Evolutionary conservation across 2,113 vertebrate genomes (phyloP).

Genomic region (Hippocampus abdominalis): DNA sequence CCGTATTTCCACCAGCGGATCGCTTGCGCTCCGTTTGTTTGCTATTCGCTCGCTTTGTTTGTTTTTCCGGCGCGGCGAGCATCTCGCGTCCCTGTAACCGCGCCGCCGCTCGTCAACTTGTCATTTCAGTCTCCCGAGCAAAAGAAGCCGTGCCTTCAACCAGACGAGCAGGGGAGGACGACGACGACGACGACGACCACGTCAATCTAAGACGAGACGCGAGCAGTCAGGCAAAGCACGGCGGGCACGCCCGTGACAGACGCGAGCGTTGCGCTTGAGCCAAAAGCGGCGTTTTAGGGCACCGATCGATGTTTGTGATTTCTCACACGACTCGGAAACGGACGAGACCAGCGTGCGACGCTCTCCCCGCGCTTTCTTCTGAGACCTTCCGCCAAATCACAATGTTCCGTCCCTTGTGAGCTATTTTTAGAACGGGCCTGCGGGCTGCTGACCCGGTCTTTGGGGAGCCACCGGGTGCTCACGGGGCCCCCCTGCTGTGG

Average conservation of each 20-base stretch:
- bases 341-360: too few relatives aligned
- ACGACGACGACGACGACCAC: slow-evolving; percentile 72
- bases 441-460: too few relatives aligned
- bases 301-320: too few relatives aligned
- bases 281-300: too few relatives aligned
- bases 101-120: slow-evolving; percentile 58
- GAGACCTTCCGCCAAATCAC: too few relatives aligned
- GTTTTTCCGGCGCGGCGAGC: slow-evolving; percentile 53
- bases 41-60: slow-evolving; percentile 50
- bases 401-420: too few relatives aligned
- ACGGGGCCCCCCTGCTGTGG: too few relatives aligned
- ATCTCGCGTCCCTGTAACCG: slow-evolving; percentile 62
- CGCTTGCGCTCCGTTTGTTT: slow-evolving; percentile 43
- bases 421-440: too few relatives aligned
- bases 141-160: slow-evolving; percentile 64
- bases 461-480: too few relatives aligned
- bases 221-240: slow-evolving; percentile 20
- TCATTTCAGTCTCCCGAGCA: slow-evolving; percentile 55
- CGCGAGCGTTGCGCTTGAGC: slow-evolving; percentile 7
- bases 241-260: slow-evolving; percentile 59
- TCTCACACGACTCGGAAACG: too few relatives aligned
- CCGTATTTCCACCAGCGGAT: slow-evolving; percentile 72
- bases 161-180: slow-evolving; percentile 69
- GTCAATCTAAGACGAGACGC: slow-evolving; percentile 67
- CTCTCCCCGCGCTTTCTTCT: too few relatives aligned